phyloP scores from a whole-genome alignment of 2,113 vertebrate species.

The Gobio gobio region DNA sequence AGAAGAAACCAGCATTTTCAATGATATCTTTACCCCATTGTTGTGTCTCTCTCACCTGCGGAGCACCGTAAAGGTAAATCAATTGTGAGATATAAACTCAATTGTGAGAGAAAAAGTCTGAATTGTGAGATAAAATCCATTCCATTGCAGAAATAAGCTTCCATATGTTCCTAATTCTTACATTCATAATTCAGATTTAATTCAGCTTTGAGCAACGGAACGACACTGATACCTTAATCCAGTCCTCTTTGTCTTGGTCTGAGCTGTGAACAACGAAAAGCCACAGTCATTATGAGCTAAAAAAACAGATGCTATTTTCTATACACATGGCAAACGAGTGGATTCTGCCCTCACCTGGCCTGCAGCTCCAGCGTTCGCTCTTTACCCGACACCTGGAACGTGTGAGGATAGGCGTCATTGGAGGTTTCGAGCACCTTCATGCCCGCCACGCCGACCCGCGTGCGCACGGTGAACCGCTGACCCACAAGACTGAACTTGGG shows the following conservation, averaged over 20 bases:
- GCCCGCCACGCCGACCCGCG: conserved; percentile 86
- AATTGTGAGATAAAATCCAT: too few relatives aligned
- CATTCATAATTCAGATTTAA: neutral
- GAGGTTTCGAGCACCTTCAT: conserved; percentile 90
- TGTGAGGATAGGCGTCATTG: conserved; percentile 89
- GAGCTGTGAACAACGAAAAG: conserved; percentile 75
- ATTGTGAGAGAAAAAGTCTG: too few relatives aligned
- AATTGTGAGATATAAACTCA: conserved; percentile 34
- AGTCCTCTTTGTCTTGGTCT: conserved; percentile 88
- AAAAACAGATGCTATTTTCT: neutral
- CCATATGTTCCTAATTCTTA: neutral
- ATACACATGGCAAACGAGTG: too few relatives aligned
- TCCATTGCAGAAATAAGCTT: too few relatives aligned
- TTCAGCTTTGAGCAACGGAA: neutral
- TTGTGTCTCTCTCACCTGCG: conserved; percentile 77
- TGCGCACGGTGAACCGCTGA: conserved; percentile 87
- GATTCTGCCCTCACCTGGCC: conserved; percentile 78
- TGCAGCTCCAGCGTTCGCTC: conserved; percentile 90
- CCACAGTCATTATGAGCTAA: neutral
- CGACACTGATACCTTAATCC: conserved; percentile 86
- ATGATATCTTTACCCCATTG: too few relatives aligned
- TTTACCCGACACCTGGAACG: conserved; percentile 93
- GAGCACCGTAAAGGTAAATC: conserved; percentile 82
- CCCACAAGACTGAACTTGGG: conserved; percentile 93
- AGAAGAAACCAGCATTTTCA: too few relatives aligned